Evolutionary conservation across 2,113 vertebrate genomes (phyloP).

Genomic region (Corythaixoides concolor): DNA sequence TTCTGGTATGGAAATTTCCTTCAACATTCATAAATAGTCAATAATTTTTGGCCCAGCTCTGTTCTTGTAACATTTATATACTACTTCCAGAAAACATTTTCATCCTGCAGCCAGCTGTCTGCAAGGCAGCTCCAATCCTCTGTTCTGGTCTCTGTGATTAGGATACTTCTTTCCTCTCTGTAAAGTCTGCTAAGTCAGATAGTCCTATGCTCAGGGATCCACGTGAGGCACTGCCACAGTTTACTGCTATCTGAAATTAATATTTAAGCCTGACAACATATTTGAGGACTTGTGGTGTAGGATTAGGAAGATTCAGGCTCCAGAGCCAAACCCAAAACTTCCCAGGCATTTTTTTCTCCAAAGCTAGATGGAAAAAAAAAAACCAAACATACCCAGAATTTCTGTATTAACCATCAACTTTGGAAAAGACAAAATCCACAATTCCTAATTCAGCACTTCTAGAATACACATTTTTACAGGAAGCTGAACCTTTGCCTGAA

Average conservation of each 20-base stretch:
- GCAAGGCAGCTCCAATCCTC: background rate
- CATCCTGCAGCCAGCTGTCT: background rate
- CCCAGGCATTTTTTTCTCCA: background rate
- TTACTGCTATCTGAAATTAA: conserved; percentile 22
- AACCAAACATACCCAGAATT: background rate
- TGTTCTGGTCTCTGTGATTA: background rate
- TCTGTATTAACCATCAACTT: background rate
- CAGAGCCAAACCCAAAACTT: background rate
- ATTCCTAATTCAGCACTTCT: background rate
- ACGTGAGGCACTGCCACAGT: background rate
- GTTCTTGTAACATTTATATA: background rate
- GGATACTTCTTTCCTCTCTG: background rate
- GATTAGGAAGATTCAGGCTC: background rate
- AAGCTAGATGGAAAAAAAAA: background rate
- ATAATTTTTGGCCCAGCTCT: background rate
- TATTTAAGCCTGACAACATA: background rate
- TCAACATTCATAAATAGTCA: background rate
- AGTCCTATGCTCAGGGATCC: background rate
- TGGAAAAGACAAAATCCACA: background rate
- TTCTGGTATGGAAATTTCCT: background rate
- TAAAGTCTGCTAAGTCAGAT: background rate
- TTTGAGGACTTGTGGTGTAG: background rate
- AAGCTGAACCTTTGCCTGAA: background rate
- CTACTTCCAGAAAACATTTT: background rate
- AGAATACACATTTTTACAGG: background rate